Evolutionary conservation across 2,113 vertebrate species (phyloP).

Genomic region (Passer montanus): DNA sequence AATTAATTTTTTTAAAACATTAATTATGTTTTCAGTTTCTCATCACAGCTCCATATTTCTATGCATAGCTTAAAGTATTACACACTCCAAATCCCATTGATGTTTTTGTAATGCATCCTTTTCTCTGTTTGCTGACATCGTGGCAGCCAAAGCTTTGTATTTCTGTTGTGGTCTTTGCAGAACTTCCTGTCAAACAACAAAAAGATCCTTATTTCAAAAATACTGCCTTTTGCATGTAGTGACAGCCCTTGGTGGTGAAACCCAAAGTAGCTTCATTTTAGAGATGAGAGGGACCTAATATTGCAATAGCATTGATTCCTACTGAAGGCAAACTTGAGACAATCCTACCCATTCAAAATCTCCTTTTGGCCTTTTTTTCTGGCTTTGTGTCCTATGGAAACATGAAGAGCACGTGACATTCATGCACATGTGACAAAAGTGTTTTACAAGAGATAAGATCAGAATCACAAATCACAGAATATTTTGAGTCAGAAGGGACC

Average conservation of each 20-base stretch:
- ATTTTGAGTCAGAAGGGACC: accelerated
- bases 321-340: not conserved
- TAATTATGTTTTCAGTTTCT: not conserved
- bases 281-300: not conserved
- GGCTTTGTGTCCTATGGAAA: not conserved
- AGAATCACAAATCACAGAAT: not conserved
- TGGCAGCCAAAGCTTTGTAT: not conserved
- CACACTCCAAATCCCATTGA: not conserved
- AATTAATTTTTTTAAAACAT: not conserved
- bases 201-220: not conserved
- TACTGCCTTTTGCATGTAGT: not conserved
- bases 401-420: accelerated
- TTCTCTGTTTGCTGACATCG: not conserved
- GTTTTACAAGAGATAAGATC: not conserved
- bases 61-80: not conserved
- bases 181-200: not conserved
- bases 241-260: not conserved
- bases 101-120: not conserved
- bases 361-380: not conserved
- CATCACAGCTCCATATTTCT: not conserved
- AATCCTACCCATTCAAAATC: not conserved
- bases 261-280: not conserved
- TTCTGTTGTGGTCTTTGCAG: not conserved
- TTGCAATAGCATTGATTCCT: not conserved
- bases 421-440: accelerated